These are phyloP conservation scores for Podiceps cristatus DNA, from an alignment of 2,113 vertebrate species.

Conservation along the genomic window DNA sequence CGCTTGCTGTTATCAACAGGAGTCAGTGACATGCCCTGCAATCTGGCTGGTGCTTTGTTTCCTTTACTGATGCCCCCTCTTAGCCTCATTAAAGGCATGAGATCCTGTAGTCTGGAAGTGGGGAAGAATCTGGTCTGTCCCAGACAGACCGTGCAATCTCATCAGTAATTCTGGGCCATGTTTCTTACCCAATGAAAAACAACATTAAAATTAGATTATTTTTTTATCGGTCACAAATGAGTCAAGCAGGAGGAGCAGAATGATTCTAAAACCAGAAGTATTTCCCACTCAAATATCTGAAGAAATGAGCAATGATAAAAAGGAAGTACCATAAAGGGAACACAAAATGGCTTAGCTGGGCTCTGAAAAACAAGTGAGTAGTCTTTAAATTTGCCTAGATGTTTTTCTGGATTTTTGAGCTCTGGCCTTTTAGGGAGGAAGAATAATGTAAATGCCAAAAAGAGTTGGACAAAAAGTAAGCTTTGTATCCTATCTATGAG, in stretches of 20 bases:
- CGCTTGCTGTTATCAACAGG: neutral
- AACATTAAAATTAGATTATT: neutral
- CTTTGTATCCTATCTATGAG: slow-evolving; percentile 72
- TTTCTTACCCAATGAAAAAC: neutral
- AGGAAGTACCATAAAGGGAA: neutral
- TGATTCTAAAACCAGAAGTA: neutral
- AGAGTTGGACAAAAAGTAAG: slow-evolving; percentile 58
- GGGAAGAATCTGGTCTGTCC: neutral
- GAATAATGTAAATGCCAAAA: slow-evolving; percentile 46
- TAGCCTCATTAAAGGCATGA: neutral
- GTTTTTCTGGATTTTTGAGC: slow-evolving; percentile 2
- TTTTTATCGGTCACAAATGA: neutral
- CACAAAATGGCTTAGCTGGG: neutral
- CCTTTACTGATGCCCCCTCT: neutral
- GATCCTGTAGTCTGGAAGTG: neutral
- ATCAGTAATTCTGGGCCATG: fast-evolving
- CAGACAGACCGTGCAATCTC: neutral
- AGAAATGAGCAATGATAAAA: neutral
- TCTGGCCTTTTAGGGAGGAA: neutral
- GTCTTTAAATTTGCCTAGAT: neutral
- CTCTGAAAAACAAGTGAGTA: neutral
- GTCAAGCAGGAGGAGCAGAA: neutral
- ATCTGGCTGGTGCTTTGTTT: neutral
- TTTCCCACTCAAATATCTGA: neutral
- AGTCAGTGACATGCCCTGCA: neutral